A percentile compares a stretch with the other conserved stretches of the same genome.
Conservation (phyloP, 2,797 vertebrate genomes). For the Podarcis siculus region DNA sequence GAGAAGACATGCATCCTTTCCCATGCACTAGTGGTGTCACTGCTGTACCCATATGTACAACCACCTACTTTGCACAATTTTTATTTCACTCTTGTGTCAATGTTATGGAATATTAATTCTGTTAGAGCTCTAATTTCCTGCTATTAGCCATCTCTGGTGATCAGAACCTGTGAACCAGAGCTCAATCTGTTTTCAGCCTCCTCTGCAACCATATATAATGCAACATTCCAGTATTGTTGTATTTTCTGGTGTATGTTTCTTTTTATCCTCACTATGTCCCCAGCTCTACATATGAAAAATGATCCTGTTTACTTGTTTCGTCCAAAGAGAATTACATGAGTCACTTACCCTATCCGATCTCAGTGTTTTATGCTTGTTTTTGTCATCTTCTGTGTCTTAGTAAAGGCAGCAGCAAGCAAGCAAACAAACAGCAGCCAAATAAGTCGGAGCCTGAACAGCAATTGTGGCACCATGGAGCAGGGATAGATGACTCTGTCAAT, state of each 20-base stretch:
- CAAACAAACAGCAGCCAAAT: background rate
- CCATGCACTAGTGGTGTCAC: background rate
- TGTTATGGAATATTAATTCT: background rate
- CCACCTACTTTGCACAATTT: background rate
- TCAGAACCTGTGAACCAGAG: background rate
- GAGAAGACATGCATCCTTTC: background rate
- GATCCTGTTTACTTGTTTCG: background rate
- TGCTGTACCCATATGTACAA: too few relatives aligned
- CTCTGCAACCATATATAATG: background rate
- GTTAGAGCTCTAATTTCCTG: background rate
- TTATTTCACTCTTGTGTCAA: background rate
- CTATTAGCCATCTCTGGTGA: background rate
- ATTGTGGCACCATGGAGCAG: background rate
- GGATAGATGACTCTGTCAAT: too few relatives aligned
- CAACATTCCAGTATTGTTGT: background rate
- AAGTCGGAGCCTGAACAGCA: background rate
- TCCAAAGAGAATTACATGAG: background rate
- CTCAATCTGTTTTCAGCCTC: background rate
- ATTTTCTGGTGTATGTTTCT: background rate
- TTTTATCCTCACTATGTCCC: background rate
- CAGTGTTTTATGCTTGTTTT: background rate
- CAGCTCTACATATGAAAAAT: background rate
- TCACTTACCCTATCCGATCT: constrained; percentile 6
- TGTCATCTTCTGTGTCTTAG: background rate
- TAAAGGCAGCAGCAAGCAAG: too few relatives aligned